Conservation (phyloP, 2,797 vertebrate genomes). For the Ptychobarbus kaznakovi region DNA sequence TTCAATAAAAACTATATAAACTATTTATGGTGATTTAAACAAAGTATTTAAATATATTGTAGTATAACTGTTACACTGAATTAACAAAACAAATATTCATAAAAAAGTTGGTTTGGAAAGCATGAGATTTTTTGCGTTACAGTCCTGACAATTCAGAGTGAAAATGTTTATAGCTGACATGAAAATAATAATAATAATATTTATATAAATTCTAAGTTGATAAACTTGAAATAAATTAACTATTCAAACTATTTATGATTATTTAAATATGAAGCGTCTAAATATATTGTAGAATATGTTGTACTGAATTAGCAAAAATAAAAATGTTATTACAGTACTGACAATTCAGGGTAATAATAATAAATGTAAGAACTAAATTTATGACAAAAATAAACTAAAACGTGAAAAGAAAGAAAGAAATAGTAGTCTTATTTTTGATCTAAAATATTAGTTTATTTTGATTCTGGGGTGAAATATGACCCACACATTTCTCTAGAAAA, state of each 20-base stretch:
- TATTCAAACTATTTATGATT: not conserved
- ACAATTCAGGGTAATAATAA: not conserved
- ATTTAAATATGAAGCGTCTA: not conserved
- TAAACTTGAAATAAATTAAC: too few relatives aligned
- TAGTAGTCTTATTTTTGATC: not conserved
- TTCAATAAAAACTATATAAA: too few relatives aligned
- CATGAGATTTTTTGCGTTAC: too few relatives aligned
- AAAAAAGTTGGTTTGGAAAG: not conserved
- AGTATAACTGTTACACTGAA: not conserved
- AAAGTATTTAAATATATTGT: not conserved
- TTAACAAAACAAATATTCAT: not conserved
- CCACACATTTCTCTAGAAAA: not conserved
- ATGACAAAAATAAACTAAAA: not conserved
- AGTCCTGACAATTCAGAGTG: not conserved
- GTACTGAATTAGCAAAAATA: not conserved
- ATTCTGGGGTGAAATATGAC: slow-evolving; percentile 4
- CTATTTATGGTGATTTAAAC: not conserved
- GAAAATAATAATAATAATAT: not conserved
- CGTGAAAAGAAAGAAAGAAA: not conserved
- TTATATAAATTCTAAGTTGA: too few relatives aligned
- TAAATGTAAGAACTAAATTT: not conserved
- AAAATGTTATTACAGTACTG: not conserved
- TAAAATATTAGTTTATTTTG: not conserved
- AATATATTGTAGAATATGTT: not conserved
- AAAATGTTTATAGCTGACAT: not conserved